Percentiles rank a stretch among this genome's conserved stretches.
These are phyloP conservation scores for Apolygus lucorum DNA, from an alignment of 1,140 invertebrate species.

Conservation along the genomic window DNA sequence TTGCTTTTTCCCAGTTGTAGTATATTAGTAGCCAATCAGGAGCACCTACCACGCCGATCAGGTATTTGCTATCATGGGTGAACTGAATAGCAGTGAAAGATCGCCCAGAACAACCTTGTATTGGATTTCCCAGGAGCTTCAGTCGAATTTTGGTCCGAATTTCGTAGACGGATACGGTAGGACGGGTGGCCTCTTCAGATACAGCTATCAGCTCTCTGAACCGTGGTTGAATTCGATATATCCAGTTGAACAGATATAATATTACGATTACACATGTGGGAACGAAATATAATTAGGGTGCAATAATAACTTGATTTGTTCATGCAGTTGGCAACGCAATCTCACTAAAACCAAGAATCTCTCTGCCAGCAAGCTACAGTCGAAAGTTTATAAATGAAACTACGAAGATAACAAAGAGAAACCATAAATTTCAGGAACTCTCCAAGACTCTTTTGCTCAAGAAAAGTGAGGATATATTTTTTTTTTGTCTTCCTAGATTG, in stretches of 20 bases:
- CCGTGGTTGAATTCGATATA: no score
- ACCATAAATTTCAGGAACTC: no score
- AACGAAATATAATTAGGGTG: not conserved
- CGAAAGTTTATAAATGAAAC: no score
- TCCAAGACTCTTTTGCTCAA: no score
- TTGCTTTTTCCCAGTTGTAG: slow-evolving; percentile 77
- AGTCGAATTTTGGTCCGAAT: slow-evolving; percentile 50
- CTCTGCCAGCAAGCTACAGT: no score
- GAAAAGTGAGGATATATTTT: no score
- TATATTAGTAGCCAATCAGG: slow-evolving; percentile 71
- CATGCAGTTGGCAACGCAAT: not conserved
- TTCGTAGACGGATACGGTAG: slow-evolving; percentile 56
- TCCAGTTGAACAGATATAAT: no score
- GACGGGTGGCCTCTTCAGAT: slow-evolving; percentile 45
- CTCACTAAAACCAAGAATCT: no score
- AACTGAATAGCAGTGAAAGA: slow-evolving; percentile 67
- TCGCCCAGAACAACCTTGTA: slow-evolving; percentile 38
- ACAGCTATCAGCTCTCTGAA: slow-evolving; percentile 48
- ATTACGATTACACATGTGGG: not conserved
- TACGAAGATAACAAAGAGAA: no score
- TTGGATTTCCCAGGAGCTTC: slow-evolving; percentile 51
- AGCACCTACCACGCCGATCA: slow-evolving; percentile 65
- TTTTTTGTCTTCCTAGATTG: no score
- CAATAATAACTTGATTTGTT: not conserved
- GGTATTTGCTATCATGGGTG: slow-evolving; percentile 65